Evolutionary conservation across 2,888 invertebrate species (phyloP), one percentile per base, ranked within the genome.

Genomic region (Parascotia fuliginaria): DNA sequence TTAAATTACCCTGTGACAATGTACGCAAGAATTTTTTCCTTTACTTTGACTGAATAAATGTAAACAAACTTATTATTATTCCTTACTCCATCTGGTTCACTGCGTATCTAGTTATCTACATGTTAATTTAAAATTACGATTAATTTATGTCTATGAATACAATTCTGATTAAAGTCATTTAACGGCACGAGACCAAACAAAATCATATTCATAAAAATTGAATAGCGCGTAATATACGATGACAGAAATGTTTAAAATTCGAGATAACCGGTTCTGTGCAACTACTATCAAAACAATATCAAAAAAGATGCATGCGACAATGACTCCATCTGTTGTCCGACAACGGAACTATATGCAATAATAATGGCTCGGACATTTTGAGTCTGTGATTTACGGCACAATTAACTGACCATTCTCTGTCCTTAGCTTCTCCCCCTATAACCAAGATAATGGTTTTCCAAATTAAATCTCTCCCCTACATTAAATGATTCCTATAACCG

Each of bases 381-480:
- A 63, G 52, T 75, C 65, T 63, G 74, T 89, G 89, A 91, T 91
- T 89, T 91, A 89, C 89, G 69, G 70, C 66, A 79, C 88, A 90
- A 90, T 90, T 90, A 89, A 85, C 81, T 88, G 90, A 89, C 89
- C 89, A 89, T 90, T 89, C 87, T 75, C 53, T 54, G 59, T 52
- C 73, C 79, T 60, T 62, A 50, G 54, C 52, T 42, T 54, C 58
- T 64, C 51, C 59, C 55, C 61, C 42, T 60, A 46, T 60, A 57
- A 59, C 66, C 64, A 56, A 64, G 58, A 64, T 70, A 82, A 86
- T 86, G 82, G 80, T 76, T 84, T 87, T 81, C 75, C 79, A 72
- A 85, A 85, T 86, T 83, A 83, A 81, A 80, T 76, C 76, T 77
- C 79, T 83, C 84, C 68, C 49, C 82, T 73, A 63, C 64, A 70